Conservation (phyloP, 2,888 invertebrate species). For the Scaptomyza parva region DNA sequence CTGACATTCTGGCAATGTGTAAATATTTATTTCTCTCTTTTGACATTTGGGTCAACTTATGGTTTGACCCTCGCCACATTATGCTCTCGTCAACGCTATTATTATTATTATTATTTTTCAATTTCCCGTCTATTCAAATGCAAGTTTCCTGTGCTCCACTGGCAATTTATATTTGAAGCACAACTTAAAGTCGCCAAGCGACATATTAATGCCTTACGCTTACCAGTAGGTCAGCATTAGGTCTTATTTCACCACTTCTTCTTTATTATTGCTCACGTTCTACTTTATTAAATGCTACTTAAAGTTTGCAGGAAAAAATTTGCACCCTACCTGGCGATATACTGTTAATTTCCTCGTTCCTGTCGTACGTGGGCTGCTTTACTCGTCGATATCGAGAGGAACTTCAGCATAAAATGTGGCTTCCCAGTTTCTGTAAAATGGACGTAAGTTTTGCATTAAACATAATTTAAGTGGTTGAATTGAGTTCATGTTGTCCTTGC, state of each 20-base stretch:
- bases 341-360: slow-evolving; percentile 94
- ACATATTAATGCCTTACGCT: slow-evolving; percentile 40
- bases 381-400: slow-evolving; percentile 93
- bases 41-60: not conserved
- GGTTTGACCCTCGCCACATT: slow-evolving; percentile 18
- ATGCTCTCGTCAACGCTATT: slow-evolving; percentile 56
- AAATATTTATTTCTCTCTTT: not conserved
- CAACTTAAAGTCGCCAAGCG: slow-evolving; percentile 58
- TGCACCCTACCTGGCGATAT: slow-evolving; percentile 96
- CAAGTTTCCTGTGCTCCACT: slow-evolving; percentile 56
- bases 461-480: slow-evolving; percentile 11
- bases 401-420: slow-evolving; percentile 92
- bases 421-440: slow-evolving; percentile 90
- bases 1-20: not conserved
- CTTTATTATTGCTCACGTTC: slow-evolving; percentile 17
- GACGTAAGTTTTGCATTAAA: slow-evolving; percentile 85
- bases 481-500: not conserved
- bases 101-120: slow-evolving; percentile 78
- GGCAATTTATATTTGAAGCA: slow-evolving; percentile 70
- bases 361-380: slow-evolving; percentile 98
- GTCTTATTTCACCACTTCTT: not conserved
- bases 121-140: slow-evolving; percentile 76
- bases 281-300: slow-evolving; percentile 5
- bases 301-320: slow-evolving; percentile 89
- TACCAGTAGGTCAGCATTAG: slow-evolving; percentile 1